phyloP scores from a whole-genome alignment of 2,113 vertebrate species.

The Ascaphus truei region DNA sequence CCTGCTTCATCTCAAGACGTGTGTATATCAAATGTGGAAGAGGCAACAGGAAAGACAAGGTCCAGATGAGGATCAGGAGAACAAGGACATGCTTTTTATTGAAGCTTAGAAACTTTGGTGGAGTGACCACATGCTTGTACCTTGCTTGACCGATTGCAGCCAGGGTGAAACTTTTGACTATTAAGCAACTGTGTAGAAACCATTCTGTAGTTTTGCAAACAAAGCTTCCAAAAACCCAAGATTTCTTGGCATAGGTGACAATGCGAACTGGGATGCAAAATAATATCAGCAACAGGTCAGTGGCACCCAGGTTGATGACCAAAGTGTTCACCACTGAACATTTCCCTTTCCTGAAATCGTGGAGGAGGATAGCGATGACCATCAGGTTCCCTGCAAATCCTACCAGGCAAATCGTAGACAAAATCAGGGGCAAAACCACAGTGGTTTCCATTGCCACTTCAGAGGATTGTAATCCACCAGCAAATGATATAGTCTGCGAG shows the following conservation, averaged over 20 bases:
- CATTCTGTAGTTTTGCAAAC: slow-evolving; percentile 68
- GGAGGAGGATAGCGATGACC: slow-evolving; percentile 56
- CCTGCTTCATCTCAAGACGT: slow-evolving; percentile 39
- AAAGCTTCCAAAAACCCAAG: slow-evolving; percentile 64
- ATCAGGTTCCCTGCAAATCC: slow-evolving; percentile 65
- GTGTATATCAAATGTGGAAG: slow-evolving; percentile 65
- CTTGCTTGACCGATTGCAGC: slow-evolving; percentile 55
- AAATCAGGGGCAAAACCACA: slow-evolving; percentile 53
- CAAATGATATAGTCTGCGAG: slow-evolving; percentile 49
- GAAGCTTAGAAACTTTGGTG: slow-evolving; percentile 17
- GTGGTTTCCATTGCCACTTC: slow-evolving; percentile 46
- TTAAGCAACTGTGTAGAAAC: slow-evolving; percentile 68
- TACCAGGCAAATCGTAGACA: slow-evolving; percentile 58
- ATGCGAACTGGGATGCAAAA: slow-evolving; percentile 63
- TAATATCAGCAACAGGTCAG: slow-evolving; percentile 61
- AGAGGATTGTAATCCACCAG: slow-evolving; percentile 60
- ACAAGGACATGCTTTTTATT: slow-evolving; percentile 45
- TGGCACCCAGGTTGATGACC: slow-evolving; percentile 54
- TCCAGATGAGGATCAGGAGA: slow-evolving; percentile 48
- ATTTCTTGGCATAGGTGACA: slow-evolving; percentile 60
- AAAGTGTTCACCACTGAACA: slow-evolving; percentile 58
- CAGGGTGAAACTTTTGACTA: slow-evolving; percentile 67
- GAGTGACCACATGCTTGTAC: slow-evolving; percentile 42
- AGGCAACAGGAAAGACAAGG: slow-evolving; percentile 54
- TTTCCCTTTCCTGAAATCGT: slow-evolving; percentile 50